Percentiles rank a stretch among this genome's conserved stretches.
These are phyloP conservation scores for Xanthorhoe spadicearia DNA, from an alignment of 2,888 invertebrate genomes.

Conservation along the genomic window DNA sequence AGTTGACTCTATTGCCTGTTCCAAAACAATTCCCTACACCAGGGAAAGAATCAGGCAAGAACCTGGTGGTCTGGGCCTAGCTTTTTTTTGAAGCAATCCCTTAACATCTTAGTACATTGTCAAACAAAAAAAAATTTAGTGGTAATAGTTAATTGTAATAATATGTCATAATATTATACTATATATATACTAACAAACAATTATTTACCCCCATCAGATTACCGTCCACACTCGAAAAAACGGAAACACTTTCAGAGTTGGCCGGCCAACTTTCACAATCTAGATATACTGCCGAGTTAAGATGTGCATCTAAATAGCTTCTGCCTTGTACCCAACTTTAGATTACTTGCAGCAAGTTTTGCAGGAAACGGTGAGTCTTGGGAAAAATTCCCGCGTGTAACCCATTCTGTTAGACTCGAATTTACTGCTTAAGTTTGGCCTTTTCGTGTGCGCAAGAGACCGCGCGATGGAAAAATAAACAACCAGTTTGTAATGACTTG, in stretches of 20 bases:
- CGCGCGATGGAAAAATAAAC: background rate
- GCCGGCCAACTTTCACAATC: constrained; percentile 72
- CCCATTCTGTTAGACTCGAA: constrained; percentile 75
- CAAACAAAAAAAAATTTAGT: too few relatives aligned
- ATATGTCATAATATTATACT: too few relatives aligned
- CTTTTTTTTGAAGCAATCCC: too few relatives aligned
- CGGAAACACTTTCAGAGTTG: constrained; percentile 65
- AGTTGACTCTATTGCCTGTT: too few relatives aligned
- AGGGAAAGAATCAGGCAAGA: too few relatives aligned
- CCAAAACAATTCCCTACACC: too few relatives aligned
- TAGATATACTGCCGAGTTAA: constrained; percentile 83
- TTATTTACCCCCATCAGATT: constrained; percentile 67
- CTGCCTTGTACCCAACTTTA: constrained; percentile 82
- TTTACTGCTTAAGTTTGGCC: constrained; percentile 72
- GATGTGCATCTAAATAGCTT: constrained; percentile 85
- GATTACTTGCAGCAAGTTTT: constrained; percentile 83
- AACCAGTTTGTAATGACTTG: too few relatives aligned
- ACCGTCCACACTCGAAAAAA: constrained; percentile 60
- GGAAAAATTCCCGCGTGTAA: constrained; percentile 70
- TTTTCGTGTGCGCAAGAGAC: background rate
- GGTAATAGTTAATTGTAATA: too few relatives aligned
- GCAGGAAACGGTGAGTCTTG: constrained; percentile 46
- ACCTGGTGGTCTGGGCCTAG: too few relatives aligned
- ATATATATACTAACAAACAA: constrained; percentile 41
- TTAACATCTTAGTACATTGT: too few relatives aligned